Evolutionary conservation across 2,888 invertebrate genomes (phyloP).

Genomic region (Scotopteryx bipunctaria): DNA sequence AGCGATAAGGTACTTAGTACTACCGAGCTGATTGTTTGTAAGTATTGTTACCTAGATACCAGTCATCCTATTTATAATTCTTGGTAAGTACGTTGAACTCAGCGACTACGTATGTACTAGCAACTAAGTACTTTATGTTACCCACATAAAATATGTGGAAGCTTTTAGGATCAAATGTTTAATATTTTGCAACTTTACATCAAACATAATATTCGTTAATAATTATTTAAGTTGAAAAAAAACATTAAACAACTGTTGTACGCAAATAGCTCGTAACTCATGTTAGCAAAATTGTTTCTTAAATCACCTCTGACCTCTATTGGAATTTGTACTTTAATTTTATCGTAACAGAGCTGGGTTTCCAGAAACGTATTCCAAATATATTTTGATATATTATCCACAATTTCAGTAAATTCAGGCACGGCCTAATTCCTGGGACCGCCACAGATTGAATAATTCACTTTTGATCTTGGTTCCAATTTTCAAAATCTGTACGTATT

Average conservation of each 20-base stretch:
- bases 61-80: slow-evolving; percentile 50
- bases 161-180: no score
- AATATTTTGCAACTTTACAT: no score
- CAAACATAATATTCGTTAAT: no score
- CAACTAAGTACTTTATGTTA: slow-evolving; percentile 3
- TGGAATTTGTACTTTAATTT: slow-evolving; percentile 5
- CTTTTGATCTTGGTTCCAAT: neutral
- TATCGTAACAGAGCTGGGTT: neutral
- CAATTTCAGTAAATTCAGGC: slow-evolving; percentile 40
- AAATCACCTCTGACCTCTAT: neutral
- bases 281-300: slow-evolving; percentile 1
- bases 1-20: slow-evolving; percentile 18
- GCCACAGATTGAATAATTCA: slow-evolving; percentile 44
- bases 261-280: slow-evolving; percentile 3
- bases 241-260: no score
- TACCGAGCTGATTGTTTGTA: slow-evolving; percentile 38
- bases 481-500: no score
- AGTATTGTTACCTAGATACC: slow-evolving; percentile 43
- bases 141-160: no score
- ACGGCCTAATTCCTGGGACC: slow-evolving; percentile 41
- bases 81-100: slow-evolving; percentile 47
- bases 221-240: no score
- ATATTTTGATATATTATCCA: slow-evolving; percentile 36
- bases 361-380: slow-evolving; percentile 2
- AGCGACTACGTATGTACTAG: slow-evolving; percentile 11